phyloP scores from a whole-genome alignment of 1,140 invertebrate species.

The Hermatobates lingyangjiaoensis region DNA sequence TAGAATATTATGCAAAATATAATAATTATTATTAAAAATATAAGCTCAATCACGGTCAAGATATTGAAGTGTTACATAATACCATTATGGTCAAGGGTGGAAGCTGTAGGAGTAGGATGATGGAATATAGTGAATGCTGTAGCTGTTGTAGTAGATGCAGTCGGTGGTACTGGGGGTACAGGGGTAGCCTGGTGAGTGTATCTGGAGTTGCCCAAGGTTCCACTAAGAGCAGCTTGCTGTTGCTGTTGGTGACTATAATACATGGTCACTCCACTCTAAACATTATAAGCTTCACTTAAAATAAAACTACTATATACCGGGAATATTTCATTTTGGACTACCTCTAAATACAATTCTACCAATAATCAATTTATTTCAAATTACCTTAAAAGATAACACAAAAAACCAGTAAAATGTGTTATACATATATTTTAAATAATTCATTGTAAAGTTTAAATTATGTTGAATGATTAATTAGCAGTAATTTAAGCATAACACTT shows the following conservation, averaged over 20 bases:
- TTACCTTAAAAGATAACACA: not conserved
- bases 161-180: not conserved
- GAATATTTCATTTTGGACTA: not conserved
- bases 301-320: not conserved
- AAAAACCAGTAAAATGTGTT: not conserved
- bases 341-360: not conserved
- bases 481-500: too few species aligned
- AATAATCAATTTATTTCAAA: not conserved
- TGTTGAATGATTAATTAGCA: too few species aligned
- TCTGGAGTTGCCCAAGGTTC: not conserved
- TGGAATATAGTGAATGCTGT: not conserved
- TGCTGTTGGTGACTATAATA: not conserved
- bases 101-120: not conserved
- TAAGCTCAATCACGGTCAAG: not conserved
- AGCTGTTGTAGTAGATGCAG: not conserved
- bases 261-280: not conserved
- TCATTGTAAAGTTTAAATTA: too few species aligned
- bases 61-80: not conserved
- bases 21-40: not conserved
- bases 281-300: not conserved
- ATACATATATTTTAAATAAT: too few species aligned
- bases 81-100: not conserved
- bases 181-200: not conserved
- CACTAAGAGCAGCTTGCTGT: not conserved
- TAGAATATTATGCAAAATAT: not conserved